Conservation (phyloP, 2,113 vertebrate genomes). For the Otocyon megalotis region DNA sequence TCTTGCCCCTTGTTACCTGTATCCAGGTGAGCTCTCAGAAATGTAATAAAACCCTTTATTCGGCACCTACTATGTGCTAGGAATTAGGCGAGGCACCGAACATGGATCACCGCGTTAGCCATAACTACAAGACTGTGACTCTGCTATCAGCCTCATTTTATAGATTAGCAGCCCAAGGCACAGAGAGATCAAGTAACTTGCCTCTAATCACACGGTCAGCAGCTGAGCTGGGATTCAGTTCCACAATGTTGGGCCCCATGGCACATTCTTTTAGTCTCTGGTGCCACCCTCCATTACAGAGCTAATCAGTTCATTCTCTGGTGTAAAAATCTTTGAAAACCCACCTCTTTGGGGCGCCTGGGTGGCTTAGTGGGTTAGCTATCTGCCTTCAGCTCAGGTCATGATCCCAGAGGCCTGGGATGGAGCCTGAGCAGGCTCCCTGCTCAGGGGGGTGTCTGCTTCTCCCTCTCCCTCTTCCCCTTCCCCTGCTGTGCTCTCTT, state of each 20-base stretch:
- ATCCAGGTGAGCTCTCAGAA: background rate
- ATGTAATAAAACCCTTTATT: background rate
- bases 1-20: too few species aligned
- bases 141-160: background rate
- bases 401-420: background rate
- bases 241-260: background rate
- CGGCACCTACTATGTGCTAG: background rate
- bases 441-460: background rate
- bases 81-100: background rate
- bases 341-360: background rate
- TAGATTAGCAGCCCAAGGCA: background rate
- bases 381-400: background rate
- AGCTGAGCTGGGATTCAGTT: background rate
- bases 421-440: background rate
- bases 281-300: background rate
- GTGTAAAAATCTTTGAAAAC: background rate
- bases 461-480: background rate
- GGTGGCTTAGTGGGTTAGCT: background rate
- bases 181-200: background rate
- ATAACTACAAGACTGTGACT: background rate
- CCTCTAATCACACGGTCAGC: background rate
- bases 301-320: background rate
- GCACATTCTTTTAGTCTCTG: background rate
- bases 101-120: background rate
- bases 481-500: too few species aligned